phyloP scores from a whole-genome alignment of 2,888 invertebrate species.

The Brassicogethes aeneus region DNA sequence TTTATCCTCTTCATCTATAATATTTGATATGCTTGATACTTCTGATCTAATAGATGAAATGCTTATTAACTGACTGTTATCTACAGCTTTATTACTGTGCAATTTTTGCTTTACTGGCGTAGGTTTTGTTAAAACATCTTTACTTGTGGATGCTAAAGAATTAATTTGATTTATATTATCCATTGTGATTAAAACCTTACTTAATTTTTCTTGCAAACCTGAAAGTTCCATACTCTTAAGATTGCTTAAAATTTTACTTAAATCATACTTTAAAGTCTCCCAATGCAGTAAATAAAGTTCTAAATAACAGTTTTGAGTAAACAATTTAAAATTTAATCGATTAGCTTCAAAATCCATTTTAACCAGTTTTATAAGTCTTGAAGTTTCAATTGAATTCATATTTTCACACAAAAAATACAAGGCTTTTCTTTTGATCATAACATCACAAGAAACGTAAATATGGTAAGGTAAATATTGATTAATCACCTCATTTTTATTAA shows the following conservation, averaged over 20 bases:
- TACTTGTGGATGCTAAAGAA: too few relatives aligned
- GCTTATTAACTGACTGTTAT: too few relatives aligned
- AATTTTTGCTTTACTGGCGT: neutral
- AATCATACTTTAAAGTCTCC: constrained; percentile 25
- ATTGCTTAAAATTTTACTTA: constrained; percentile 21
- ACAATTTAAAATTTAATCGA: constrained; percentile 16
- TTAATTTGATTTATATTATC: too few relatives aligned
- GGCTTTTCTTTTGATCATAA: constrained; percentile 41
- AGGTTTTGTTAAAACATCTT: too few relatives aligned
- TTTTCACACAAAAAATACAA: constrained; percentile 42
- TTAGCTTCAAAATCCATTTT: constrained; percentile 19
- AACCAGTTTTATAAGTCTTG: too few relatives aligned
- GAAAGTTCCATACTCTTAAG: constrained; percentile 26
- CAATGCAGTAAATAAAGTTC: constrained; percentile 33
- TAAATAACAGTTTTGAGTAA: constrained; percentile 22
- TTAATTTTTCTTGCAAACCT: constrained; percentile 13
- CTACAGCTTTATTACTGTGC: neutral
- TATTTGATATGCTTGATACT: neutral
- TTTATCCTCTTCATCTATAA: constrained; percentile 1
- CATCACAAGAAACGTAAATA: constrained; percentile 30
- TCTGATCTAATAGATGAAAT: neutral
- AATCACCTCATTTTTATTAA: constrained; percentile 16
- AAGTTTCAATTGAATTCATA: too few relatives aligned
- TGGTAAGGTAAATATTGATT: constrained; percentile 25
- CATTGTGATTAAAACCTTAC: too few relatives aligned